phyloP scores from a whole-genome alignment of 1,140 invertebrate genomes.

The Drosophila rufa region DNA sequence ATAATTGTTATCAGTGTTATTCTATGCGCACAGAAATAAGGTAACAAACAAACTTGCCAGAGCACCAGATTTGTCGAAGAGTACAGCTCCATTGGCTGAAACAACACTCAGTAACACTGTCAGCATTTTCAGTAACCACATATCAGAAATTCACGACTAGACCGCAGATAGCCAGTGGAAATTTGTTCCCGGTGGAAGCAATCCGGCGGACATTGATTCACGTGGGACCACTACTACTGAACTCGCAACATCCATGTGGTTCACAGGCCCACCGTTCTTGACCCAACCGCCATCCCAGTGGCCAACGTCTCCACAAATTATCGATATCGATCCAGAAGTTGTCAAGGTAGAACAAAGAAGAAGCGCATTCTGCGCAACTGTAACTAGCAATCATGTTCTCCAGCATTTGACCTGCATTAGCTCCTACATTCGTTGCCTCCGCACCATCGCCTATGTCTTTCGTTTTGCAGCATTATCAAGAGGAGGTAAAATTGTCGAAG shows the following conservation, averaged over 20 bases:
- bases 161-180: not conserved
- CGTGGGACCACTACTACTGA: not conserved
- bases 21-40: too few relatives aligned
- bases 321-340: not conserved
- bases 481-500: too few relatives aligned
- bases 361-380: not conserved
- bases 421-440: not conserved
- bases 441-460: not conserved
- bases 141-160: constrained; percentile 10
- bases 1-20: too few relatives aligned
- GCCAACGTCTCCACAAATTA: not conserved
- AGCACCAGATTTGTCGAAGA: too few relatives aligned
- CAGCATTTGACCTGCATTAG: not conserved
- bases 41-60: too few relatives aligned
- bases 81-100: constrained; percentile 22
- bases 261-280: constrained; percentile 8
- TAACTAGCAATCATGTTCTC: not conserved
- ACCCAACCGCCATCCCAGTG: constrained; percentile 42
- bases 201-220: too few relatives aligned
- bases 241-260: constrained; percentile 4
- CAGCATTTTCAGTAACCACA: constrained; percentile 5
- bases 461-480: not conserved
- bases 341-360: not conserved
- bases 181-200: not conserved
- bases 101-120: constrained; percentile 11